A percentile compares a stretch with the other conserved stretches of the same genome.
phyloP scores from a whole-genome alignment of 2,888 invertebrate species.

The Stenolophus ochropezus region DNA sequence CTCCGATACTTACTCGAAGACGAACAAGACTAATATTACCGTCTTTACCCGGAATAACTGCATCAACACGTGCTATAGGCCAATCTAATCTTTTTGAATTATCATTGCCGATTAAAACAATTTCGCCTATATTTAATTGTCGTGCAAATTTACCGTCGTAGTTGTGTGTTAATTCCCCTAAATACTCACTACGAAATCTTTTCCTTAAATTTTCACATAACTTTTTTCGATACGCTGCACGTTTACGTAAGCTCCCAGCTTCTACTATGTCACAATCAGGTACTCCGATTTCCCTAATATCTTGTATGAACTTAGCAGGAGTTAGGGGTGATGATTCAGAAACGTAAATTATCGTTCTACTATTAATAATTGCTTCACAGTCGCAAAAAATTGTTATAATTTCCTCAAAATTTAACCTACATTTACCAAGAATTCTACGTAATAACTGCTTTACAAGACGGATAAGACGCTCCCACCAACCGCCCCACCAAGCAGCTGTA shows the following conservation, averaged over 20 bases:
- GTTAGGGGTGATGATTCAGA: not conserved
- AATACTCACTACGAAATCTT: not conserved
- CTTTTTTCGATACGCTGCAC: not conserved
- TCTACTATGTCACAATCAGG: constrained; percentile 1
- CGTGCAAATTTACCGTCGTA: not conserved
- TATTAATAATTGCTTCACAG: not conserved
- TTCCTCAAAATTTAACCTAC: not conserved
- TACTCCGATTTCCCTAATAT: constrained; percentile 15
- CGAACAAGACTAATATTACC: not conserved
- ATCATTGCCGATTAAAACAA: not conserved
- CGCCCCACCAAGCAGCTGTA: not conserved
- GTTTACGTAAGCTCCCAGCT: not conserved
- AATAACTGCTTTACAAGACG: not conserved
- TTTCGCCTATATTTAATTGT: not conserved
- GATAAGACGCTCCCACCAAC: not conserved
- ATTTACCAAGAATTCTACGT: not conserved
- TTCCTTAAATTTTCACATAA: not conserved
- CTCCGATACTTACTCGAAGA: not conserved
- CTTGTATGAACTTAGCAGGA: not conserved
- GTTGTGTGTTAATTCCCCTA: not conserved
- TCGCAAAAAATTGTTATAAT: not conserved
- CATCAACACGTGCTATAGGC: not conserved
- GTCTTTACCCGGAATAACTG: not conserved
- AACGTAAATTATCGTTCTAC: not conserved
- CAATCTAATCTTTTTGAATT: not conserved